Base-by-base conservation (phyloP, 2,113 vertebrate species). In the Podilymbus podiceps region DNA sequence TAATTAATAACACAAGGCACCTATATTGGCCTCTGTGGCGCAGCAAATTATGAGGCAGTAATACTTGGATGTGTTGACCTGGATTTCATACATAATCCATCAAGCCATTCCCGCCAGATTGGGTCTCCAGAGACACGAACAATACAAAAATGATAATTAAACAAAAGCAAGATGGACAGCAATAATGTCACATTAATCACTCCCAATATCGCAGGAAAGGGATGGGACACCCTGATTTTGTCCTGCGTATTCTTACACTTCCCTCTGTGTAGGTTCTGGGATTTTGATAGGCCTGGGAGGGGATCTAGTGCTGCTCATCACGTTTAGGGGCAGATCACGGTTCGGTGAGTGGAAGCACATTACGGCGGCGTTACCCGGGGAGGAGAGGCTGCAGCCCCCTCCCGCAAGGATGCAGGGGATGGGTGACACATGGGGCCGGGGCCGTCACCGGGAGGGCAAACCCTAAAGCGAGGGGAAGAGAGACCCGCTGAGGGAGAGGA, bases 1-100 rank as follows among this genome's bases (percentile, higher is more conserved):
- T 96, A 93, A 97, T 97, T 97, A 97, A 97, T 96, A 96, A 95
- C 89, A 90, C 75, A 6, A 90, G 77, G 95, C 96, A 91, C 88
- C 95, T 96, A 38, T 91, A 94, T 75, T 84, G 93, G 96, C 95
- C 97, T 97, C 97, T 68, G 90, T 8, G 75, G 97, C 11, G 0
- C 94, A 95, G 95, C 95, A 95, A 97, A 97, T 97, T 90, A 92
- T 5, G 46, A 95, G 84, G 95, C 94, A 93, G 90, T 24, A 90
- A 73, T 59, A 52, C 92, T 86, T 90, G 94, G 93, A 94, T 1
- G 2, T 75, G 67, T 47, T 96, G 96, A 94, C 95, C 95, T 92
- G 93, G 88, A 86, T 96, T 96, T 93, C 83, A 88, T 76, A 67
- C 50, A 38, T 53, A 86, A 97, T 97, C 97, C 94, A 94, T 96